Evolutionary conservation across 2,797 vertebrate species (phyloP), one percentile per base, ranked within the genome.

Genomic region (Pangasius larnaudii): DNA sequence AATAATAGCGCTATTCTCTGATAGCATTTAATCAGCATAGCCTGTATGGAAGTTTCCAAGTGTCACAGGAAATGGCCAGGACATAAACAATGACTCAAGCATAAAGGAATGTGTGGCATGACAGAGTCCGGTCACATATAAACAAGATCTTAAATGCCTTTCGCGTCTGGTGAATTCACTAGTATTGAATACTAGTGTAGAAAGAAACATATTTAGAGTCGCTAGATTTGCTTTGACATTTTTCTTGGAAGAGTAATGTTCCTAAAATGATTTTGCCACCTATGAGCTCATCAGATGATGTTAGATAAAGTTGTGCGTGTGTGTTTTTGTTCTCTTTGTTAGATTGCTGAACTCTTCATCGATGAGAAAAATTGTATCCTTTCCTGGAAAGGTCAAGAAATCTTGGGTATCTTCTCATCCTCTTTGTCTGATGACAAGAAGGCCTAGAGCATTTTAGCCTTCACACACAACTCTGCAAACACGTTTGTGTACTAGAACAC

Each of bases 311-410:
- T 67, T 67, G 61, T 42, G 39, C 39, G 42, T 33, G 7, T 63
- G 27, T 69, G 46, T 24, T 67, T 84, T 51, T 67, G n/a, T 69
- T 69, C 30, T 84, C 30, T 49, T 5, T 67, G 46, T 33, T 95
- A 96, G 96, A 97, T 96, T 78, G 96, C 96, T 86, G 96, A 97
- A 89, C 95, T 96, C 90, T 97, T 96, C 94, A 96, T 96, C 92
- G 93, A 94, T 36, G 95, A 96, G 92, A 96, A 96, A 92, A 96
- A 97, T 58, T 96, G 96, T 96, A 97, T 96, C 96, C 96, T 97
- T 95, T 94, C 9, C 84, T 46, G 8, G 18, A 74, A 89, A 80
- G 27, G 13, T 56, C 56, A 67, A 72, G 51, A 69, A 79, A 85
- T 49, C 6, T 33, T 58, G 56, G 6, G 56, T 74, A 18, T 53